A percentile compares a stretch with the other conserved stretches of the same genome.
These are phyloP conservation scores for Crioceris asparagi DNA, from an alignment of 2,888 invertebrate species.

Conservation along the genomic window DNA sequence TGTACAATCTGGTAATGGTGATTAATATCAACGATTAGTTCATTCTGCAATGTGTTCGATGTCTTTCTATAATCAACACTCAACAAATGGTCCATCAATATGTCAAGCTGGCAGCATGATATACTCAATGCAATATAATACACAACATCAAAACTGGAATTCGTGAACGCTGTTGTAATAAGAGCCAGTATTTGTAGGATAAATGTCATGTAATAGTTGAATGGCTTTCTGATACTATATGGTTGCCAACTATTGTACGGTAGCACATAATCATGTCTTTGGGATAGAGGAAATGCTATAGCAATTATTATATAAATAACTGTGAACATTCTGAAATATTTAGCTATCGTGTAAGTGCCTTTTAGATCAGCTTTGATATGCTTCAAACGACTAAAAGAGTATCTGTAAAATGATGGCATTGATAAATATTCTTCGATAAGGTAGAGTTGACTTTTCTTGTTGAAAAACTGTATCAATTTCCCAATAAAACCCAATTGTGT, in stretches of 20 bases:
- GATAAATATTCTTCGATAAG: neutral
- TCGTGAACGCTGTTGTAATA: constrained; percentile 4
- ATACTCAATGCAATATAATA: neutral
- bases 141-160: constrained; percentile 8
- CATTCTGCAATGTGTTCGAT: neutral
- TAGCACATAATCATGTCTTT: constrained; percentile 3
- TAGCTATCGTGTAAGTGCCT: neutral
- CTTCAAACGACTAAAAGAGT: neutral
- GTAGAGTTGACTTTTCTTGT: neutral
- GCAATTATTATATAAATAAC: neutral
- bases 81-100: neutral
- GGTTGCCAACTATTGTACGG: constrained; percentile 10
- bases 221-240: constrained; percentile 5
- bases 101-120: constrained; percentile 1
- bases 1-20: constrained; percentile 7
- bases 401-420: neutral
- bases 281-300: constrained; percentile 7
- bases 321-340: neutral
- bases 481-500: neutral
- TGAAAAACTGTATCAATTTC: neutral
- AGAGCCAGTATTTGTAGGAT: constrained; percentile 7
- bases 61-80: neutral
- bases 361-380: neutral
- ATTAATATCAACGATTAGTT: constrained; percentile 1
- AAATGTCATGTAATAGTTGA: constrained; percentile 3